Percentiles rank a stretch among this genome's conserved stretches.
These are phyloP conservation scores for Pangasius krempfi DNA, from an alignment of 2,797 vertebrate genomes.

Conservation along the genomic window DNA sequence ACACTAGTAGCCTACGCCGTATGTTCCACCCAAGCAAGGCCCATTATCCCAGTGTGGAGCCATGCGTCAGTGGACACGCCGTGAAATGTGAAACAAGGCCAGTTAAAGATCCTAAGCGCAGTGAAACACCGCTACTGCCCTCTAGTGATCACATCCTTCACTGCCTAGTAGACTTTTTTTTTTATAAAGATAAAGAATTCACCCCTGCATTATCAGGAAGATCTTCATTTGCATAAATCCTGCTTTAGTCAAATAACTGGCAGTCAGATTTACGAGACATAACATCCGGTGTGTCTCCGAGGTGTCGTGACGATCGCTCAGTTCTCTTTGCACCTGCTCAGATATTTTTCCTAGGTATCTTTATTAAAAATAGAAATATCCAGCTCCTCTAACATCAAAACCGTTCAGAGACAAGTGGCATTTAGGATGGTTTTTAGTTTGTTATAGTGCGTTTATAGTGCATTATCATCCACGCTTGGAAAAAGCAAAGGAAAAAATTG, in stretches of 20 bases:
- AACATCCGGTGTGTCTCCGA: not conserved
- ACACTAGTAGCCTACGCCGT: constrained; percentile 18
- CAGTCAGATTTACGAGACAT: not conserved
- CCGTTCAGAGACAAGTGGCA: not conserved
- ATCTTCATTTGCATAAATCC: not conserved
- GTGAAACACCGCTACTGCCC: constrained; percentile 31
- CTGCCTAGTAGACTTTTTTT: not conserved
- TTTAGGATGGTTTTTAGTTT: not conserved
- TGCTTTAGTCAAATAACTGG: not conserved
- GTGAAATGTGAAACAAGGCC: constrained; percentile 25
- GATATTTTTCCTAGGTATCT: not conserved
- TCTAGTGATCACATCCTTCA: constrained; percentile 41
- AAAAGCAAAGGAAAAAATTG: not conserved
- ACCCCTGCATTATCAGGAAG: not conserved
- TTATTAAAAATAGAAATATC: not conserved
- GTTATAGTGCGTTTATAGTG: not conserved
- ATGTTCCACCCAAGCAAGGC: constrained; percentile 40
- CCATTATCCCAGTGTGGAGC: constrained; percentile 51
- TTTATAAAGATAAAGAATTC: not conserved
- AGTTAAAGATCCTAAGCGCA: not conserved
- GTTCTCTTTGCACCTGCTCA: not conserved
- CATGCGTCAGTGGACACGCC: constrained; percentile 28
- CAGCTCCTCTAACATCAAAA: not conserved
- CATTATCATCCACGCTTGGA: not conserved
- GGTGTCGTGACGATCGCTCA: not conserved